These are phyloP conservation scores for Leguminivora glycinivorella DNA, from an alignment of 1,140 invertebrate species.

Conservation along the genomic window DNA sequence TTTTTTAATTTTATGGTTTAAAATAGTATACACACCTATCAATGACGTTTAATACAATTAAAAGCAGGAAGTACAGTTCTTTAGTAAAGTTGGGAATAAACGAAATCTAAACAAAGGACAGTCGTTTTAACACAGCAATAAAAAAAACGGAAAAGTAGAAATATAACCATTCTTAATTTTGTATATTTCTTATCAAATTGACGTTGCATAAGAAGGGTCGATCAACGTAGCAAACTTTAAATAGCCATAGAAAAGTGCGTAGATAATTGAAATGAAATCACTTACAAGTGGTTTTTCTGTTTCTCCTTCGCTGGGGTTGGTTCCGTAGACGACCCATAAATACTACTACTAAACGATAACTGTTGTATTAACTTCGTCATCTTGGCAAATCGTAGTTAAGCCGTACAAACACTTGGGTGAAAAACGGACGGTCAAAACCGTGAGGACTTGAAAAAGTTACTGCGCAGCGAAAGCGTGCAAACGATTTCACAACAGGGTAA, in stretches of 20 bases:
- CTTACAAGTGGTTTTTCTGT: constrained; percentile 55
- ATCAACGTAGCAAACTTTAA: neutral
- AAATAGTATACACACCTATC: neutral
- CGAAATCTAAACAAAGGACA: neutral
- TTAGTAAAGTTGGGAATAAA: neutral
- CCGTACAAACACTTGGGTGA: constrained; percentile 59
- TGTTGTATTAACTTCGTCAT: constrained; percentile 77
- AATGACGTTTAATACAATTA: neutral
- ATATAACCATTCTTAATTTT: neutral
- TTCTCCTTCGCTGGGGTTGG: constrained; percentile 52
- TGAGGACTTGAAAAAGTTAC: constrained; percentile 42
- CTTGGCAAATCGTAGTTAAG: constrained; percentile 72
- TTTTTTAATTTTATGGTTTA: neutral
- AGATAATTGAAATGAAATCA: constrained; percentile 33
- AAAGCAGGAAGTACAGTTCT: neutral
- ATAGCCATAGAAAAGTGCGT: constrained; percentile 29
- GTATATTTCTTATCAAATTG: neutral
- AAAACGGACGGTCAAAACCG: constrained; percentile 69
- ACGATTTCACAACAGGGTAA: constrained; percentile 50
- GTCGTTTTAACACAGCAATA: neutral
- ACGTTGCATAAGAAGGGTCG: neutral
- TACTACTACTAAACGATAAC: constrained; percentile 77
- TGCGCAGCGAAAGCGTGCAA: constrained; percentile 50
- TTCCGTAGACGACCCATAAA: constrained; percentile 57
- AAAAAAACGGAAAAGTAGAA: neutral